These are phyloP conservation scores for Selene dorsalis DNA, from an alignment of 2,797 vertebrate species.

Conservation along the genomic window DNA sequence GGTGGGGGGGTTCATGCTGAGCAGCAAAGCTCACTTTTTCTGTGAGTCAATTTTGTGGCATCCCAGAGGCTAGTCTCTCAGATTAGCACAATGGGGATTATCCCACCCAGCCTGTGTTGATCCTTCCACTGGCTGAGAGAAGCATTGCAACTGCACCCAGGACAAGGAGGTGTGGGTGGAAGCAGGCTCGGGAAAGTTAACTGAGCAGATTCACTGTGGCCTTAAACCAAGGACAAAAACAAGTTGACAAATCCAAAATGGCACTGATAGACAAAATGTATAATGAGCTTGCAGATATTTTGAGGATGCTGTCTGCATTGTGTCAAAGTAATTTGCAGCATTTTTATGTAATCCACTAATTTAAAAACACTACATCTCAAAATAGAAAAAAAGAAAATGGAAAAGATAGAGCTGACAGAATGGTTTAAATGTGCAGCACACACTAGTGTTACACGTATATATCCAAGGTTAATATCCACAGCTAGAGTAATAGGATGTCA, in stretches of 20 bases:
- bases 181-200: constrained; percentile 43
- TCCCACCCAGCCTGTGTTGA: constrained; percentile 70
- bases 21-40: constrained; percentile 65
- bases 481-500: constrained; percentile 4
- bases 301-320: neutral
- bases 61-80: constrained; percentile 74
- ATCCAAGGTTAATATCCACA: constrained; percentile 21
- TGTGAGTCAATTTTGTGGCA: constrained; percentile 60
- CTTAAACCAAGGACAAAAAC: constrained; percentile 37
- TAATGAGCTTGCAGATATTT: constrained; percentile 12
- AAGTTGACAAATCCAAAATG: constrained; percentile 23
- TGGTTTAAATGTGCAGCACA: neutral
- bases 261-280: constrained; percentile 5
- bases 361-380: neutral
- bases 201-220: constrained; percentile 41
- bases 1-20: constrained; percentile 45
- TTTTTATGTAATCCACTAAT: neutral
- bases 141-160: constrained; percentile 41
- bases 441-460: neutral
- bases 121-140: constrained; percentile 60
- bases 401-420: neutral
- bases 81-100: constrained; percentile 82
- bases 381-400: neutral
- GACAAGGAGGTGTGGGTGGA: constrained; percentile 45
- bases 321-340: neutral